Conservation (phyloP, 2,888 invertebrate genomes). For the Cantharis nigra region DNA sequence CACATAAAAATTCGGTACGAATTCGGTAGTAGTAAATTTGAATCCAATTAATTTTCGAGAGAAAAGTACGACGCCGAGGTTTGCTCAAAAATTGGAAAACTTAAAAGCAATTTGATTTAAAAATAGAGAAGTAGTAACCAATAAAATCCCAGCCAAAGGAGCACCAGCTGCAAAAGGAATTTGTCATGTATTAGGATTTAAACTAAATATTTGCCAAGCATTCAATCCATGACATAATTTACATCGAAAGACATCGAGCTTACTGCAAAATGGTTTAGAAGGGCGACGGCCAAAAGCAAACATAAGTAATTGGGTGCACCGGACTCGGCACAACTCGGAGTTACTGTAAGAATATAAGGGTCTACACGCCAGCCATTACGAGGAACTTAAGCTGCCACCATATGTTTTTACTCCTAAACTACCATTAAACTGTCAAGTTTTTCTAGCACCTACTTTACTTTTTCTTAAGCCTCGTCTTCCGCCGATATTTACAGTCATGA, state of each 20-base stretch:
- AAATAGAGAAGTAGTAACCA: background rate
- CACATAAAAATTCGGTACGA: background rate
- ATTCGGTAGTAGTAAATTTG: background rate
- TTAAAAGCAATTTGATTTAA: background rate
- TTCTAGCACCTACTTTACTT: slow-evolving; percentile 34
- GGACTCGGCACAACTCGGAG: slow-evolving; percentile 19
- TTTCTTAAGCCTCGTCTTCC: slow-evolving; percentile 30
- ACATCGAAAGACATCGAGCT: slow-evolving; percentile 34
- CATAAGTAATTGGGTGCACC: slow-evolving; percentile 40
- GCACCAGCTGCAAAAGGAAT: slow-evolving; percentile 12
- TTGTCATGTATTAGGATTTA: slow-evolving; percentile 26
- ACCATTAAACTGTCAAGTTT: slow-evolving; percentile 43
- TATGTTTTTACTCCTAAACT: slow-evolving; percentile 38
- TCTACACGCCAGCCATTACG: slow-evolving; percentile 30
- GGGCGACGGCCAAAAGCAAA: slow-evolving; percentile 34
- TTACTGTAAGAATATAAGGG: slow-evolving; percentile 26
- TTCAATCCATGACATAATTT: slow-evolving; percentile 43
- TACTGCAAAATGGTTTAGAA: slow-evolving; percentile 29
- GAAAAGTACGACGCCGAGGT: background rate
- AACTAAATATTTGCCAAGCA: slow-evolving; percentile 44
- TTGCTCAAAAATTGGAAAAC: background rate
- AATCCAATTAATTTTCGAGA: background rate
- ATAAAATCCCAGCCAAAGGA: background rate
- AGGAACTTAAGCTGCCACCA: slow-evolving; percentile 35
- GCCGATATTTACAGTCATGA: slow-evolving; percentile 39